Base-by-base conservation (phyloP, 2,113 vertebrate genomes). In the Acrocephalus arundinaceus region DNA sequence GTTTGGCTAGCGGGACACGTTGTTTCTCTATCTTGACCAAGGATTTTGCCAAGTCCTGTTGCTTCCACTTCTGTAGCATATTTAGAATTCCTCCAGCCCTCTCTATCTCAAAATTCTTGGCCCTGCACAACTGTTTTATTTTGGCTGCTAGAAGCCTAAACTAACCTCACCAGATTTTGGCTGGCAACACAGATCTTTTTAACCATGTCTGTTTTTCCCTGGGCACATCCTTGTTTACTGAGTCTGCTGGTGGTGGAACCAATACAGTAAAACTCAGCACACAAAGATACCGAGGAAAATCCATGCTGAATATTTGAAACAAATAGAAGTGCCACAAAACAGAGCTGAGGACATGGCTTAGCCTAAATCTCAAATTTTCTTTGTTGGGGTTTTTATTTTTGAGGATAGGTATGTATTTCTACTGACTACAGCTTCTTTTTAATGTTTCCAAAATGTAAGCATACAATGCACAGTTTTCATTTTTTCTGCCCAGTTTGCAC, bases 11-110 rank as follows among this genome's bases (percentile, higher is more conserved):
- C 0, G 0, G 87, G 72, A 74, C 23, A 41, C 0, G 5, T 66
- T 90, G 85, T 87, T 94, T 90, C 87, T 90, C 68, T 89, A 85
- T 66, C 55, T 89, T 66, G 5, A 54, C 57, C 89, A 96, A 76
- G 54, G 54, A 92, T 95, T 96, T 94, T 97, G 90, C 96, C 96
- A 96, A 92, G 93, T 97, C 73, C 83, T 72, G 31, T 93, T 93
- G 73, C 93, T 95, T 94, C 92, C 92, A 96, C 94, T 95, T 96
- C 96, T 96, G 80, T 97, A 93, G 88, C 85, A 97, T 96, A 94
- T 65, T 94, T 95, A 88, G 86, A 96, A 97, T 96, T 93, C 94
- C 92, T 94, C 46, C 79, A 91, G 48, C 59, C 91, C 87, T 93
- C 52, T 94, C 90, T 71, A 86, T 94, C 85, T 90, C 10, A 3